These are phyloP conservation scores for Cotesia chilonis DNA, from an alignment of 1,140 invertebrate species.

Conservation along the genomic window DNA sequence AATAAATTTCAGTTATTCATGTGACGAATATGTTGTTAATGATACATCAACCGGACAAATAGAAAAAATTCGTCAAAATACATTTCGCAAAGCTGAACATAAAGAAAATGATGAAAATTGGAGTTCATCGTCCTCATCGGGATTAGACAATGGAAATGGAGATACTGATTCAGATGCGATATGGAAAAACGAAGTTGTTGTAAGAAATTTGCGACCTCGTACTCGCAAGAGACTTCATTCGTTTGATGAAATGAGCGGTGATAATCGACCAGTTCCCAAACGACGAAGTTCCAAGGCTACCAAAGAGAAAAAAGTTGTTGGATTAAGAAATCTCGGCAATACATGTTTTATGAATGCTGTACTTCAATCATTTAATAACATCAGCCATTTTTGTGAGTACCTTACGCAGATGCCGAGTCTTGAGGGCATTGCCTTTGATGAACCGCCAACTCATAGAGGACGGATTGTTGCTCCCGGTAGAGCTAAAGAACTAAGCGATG, in stretches of 20 bases:
- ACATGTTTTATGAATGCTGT: constrained; percentile 92
- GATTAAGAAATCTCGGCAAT: constrained; percentile 85
- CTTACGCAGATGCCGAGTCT: constrained; percentile 81
- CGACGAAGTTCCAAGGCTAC: constrained; percentile 63
- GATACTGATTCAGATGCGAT: constrained; percentile 52
- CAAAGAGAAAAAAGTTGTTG: constrained; percentile 75
- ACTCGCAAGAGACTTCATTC: constrained; percentile 71
- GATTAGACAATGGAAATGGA: constrained; percentile 51
- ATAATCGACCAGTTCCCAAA: constrained; percentile 64
- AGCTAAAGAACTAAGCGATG: constrained; percentile 72
- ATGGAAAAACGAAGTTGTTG: constrained; percentile 67
- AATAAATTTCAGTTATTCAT: constrained; percentile 74
- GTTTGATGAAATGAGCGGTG: constrained; percentile 67
- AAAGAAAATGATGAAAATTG: constrained; percentile 61
- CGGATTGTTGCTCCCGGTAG: constrained; percentile 72
- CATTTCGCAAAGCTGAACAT: constrained; percentile 57
- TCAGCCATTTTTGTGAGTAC: constrained; percentile 84
- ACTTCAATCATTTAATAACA: constrained; percentile 85
- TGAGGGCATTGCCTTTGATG: constrained; percentile 67
- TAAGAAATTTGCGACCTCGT: constrained; percentile 69
- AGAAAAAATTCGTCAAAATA: constrained; percentile 69
- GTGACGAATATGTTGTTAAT: constrained; percentile 84
- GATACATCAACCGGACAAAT: constrained; percentile 73
- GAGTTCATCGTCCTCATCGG: constrained; percentile 53
- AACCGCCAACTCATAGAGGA: constrained; percentile 68